Evolutionary conservation across 2,888 invertebrate genomes (phyloP).

Genomic region (Tachina fera): DNA sequence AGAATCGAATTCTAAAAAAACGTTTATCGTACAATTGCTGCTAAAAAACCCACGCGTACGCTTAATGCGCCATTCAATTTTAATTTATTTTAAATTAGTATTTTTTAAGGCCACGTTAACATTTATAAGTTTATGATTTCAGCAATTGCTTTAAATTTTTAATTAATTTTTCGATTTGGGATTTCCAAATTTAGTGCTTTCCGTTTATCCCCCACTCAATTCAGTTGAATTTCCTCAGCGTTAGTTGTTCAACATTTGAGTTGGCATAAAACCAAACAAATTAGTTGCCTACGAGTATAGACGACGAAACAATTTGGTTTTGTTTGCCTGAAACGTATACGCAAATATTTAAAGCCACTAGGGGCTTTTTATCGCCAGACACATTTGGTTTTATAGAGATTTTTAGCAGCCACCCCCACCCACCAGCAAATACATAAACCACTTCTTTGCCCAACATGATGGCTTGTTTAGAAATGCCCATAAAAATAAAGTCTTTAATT

Average conservation of each 20-base stretch:
- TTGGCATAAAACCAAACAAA: constrained; percentile 42
- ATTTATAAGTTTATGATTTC: neutral
- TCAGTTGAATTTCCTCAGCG: constrained; percentile 33
- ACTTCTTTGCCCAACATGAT: neutral
- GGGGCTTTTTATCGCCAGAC: constrained; percentile 3
- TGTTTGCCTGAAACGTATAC: constrained; percentile 7
- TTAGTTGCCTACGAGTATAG: constrained; percentile 6
- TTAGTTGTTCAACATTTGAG: neutral
- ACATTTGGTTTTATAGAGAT: neutral
- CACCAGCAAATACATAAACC: neutral
- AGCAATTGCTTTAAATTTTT: constrained; percentile 22
- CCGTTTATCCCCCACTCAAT: constrained; percentile 5
- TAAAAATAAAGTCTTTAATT: constrained; percentile 57
- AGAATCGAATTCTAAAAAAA: no score
- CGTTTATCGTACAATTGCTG: no score
- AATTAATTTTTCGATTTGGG: constrained; percentile 44
- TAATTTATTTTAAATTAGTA: no score
- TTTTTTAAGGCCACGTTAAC: neutral
- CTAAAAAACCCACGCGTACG: no score
- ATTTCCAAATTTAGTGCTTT: constrained; percentile 24
- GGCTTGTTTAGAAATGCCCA: constrained; percentile 37
- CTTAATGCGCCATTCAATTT: no score
- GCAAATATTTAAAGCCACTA: constrained; percentile 6
- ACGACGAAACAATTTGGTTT: constrained; percentile 1
- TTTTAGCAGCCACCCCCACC: neutral